Conservation (phyloP, 2,888 invertebrate genomes). For the Crematogaster levior region DNA sequence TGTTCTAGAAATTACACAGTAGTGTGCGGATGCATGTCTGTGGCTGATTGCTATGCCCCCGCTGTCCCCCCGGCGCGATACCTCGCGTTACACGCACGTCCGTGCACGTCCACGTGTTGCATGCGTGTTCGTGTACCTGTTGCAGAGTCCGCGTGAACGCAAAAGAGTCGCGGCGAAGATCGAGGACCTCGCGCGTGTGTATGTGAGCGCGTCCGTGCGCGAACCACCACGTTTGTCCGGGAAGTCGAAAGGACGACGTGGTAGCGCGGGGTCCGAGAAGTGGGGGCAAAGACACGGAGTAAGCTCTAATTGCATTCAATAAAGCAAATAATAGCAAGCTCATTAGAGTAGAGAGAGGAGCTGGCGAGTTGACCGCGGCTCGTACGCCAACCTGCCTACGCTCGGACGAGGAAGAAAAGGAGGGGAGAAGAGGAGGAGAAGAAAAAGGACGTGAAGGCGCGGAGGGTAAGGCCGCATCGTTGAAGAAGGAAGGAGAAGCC, state of each 20-base stretch:
- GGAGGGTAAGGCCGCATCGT: slow-evolving; percentile 48
- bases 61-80: slow-evolving; percentile 67
- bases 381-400: slow-evolving; percentile 81
- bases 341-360: slow-evolving; percentile 83
- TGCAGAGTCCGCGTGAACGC: slow-evolving; percentile 20
- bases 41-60: slow-evolving; percentile 79
- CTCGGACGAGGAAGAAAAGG: slow-evolving; percentile 70
- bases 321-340: slow-evolving; percentile 85
- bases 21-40: slow-evolving; percentile 80
- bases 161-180: slow-evolving; percentile 8
- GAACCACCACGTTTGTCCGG: slow-evolving; percentile 52
- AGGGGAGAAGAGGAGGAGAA: slow-evolving; percentile 57
- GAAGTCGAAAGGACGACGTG: slow-evolving; percentile 55
- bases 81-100: slow-evolving; percentile 27
- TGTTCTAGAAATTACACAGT: slow-evolving; percentile 82
- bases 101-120: slow-evolving; percentile 9
- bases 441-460: slow-evolving; percentile 44
- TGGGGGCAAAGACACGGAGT: slow-evolving; percentile 80
- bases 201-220: slow-evolving; percentile 36
- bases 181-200: not conserved
- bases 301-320: slow-evolving; percentile 85
- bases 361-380: slow-evolving; percentile 79
- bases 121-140: slow-evolving; percentile 16
- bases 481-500: slow-evolving; percentile 44
- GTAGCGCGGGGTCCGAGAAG: slow-evolving; percentile 54